Evolutionary conservation across 2,113 vertebrate genomes (phyloP), one percentile per base, ranked within the genome.

Genomic region (Megaleporinus macrocephalus): DNA sequence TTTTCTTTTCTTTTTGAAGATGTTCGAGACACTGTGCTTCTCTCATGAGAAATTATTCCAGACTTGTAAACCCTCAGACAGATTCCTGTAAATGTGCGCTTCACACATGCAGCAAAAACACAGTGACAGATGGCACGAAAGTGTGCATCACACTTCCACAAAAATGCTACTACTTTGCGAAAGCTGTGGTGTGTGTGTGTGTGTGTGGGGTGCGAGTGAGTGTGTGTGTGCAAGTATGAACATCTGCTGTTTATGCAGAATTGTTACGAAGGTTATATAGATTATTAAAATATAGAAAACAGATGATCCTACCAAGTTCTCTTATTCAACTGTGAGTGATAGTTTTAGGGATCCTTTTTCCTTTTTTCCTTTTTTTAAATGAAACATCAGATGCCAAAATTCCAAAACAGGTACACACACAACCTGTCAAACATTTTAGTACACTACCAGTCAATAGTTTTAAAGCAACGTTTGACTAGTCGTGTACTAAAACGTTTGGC

Each of bases 101-200:
- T 57, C 22, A 57, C 55, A 57, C 55, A 57, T 57, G 22, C 55
- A 15, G 55, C 55, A 57, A 9, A n/a, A 57, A 57, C 55, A n/a
- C 55, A 57, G n/a, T 70, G 30, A 85, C 83, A 86, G 86, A 81
- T 74, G 78, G 78, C 33, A 26, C 29, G 63, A 29, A 65, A 82
- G 44, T 66, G 47, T 36, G 68, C 10, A 33, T 75, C 76, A 69
- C 22, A 77, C 30, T 75, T 74, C 49, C 75, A 33, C 71, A 4
- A 29, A 81, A 79, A 53, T 47, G 27, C 44, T 49, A 69, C 69
- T 57, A 36, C 57, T 78, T 69, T 41, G 65, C 51, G 13, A 69
- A 30, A 41, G 68, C 30, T 77, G 27, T 77, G 15, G 30, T 9
- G 36, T 30, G n/a, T 61, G 59, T 57, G 22, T 79, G 53, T 53